Conservation (phyloP, 2,888 invertebrate species). For the Pocota personata region DNA sequence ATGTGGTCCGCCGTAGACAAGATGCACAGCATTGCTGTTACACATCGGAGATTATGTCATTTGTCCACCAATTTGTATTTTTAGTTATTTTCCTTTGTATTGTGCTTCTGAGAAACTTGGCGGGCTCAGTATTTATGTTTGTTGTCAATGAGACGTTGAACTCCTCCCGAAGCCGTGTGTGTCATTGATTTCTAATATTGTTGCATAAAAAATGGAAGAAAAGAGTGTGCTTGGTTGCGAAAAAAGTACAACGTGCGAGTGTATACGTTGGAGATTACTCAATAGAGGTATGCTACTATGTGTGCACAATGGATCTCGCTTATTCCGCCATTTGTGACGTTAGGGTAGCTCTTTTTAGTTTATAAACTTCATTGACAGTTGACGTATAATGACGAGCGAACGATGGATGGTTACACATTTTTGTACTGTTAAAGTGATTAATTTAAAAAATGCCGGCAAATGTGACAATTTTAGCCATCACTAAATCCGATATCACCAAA, state of each 20-base stretch:
- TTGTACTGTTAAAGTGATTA: too few relatives aligned
- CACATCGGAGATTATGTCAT: constrained; percentile 51
- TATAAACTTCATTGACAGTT: constrained; percentile 8
- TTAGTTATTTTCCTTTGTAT: constrained; percentile 14
- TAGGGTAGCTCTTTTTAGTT: constrained; percentile 30
- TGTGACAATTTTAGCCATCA: too few relatives aligned
- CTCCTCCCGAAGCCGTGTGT: constrained; percentile 20
- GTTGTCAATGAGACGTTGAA: constrained; percentile 54
- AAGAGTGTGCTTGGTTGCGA: neutral
- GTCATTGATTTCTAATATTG: constrained; percentile 47
- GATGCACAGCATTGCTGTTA: constrained; percentile 21
- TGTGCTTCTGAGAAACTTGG: constrained; percentile 18
- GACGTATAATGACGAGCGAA: neutral
- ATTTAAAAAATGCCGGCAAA: too few relatives aligned
- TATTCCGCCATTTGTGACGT: constrained; percentile 25
- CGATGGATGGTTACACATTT: neutral
- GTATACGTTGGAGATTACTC: constrained; percentile 20
- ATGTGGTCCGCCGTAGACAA: neutral
- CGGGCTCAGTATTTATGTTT: constrained; percentile 39
- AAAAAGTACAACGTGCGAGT: neutral
- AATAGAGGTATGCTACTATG: constrained; percentile 11
- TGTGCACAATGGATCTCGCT: constrained; percentile 1
- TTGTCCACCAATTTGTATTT: constrained; percentile 41
- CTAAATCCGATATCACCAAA: too few relatives aligned
- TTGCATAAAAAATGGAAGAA: constrained; percentile 24